Base-by-base conservation (phyloP, 2,797 vertebrate species). In the Peromyscus attwateri region DNA sequence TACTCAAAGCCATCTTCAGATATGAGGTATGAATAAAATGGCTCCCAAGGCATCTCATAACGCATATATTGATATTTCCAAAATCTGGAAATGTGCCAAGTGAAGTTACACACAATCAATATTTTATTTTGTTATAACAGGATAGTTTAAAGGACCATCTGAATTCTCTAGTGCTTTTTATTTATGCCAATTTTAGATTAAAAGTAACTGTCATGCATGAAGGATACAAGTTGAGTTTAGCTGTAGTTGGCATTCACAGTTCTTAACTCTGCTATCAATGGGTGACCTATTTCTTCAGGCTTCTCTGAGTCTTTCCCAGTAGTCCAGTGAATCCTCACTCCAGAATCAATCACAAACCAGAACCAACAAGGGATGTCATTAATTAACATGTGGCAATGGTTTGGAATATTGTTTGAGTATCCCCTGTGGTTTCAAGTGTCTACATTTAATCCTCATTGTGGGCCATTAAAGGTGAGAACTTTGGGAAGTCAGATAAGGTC, bases 141-240 rank as follows among this genome's bases (percentile, higher is more conserved):
- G 40, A 71, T 71, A 57, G 85, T 52, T 73, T 83, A 34, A 49
- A 70, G 76, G 46, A 17, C 49, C 52, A 3, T 85, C 66, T 91
- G 8, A 46, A 81, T 46, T 76, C 80, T 87, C 80, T 87, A 34
- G 49, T 80, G 5, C 62, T 66, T 90, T 21, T 9, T 75, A 52
- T 49, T 31, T 80, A 34, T 34, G 11, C 16, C 85, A 90, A 23
- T 77, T 60, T 83, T 34, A 40, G 21, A 49, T n/a, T 12, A 87
- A 92, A 94, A 70, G 25, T 91, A 57, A 80, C 64, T 87, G 21
- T 83, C 34, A 64, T n/a, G 60, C 25, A 84, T 71, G 62, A 79
- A 14, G 70, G 75, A 46, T 31, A 25, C n/a, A 14, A 25, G 29
- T 40, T 55, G 70, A 80, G 14, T 75, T 49, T 43, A 70, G 29